phyloP scores from a whole-genome alignment of 2,113 vertebrate species.

The Dolichallabes microphthalmus region DNA sequence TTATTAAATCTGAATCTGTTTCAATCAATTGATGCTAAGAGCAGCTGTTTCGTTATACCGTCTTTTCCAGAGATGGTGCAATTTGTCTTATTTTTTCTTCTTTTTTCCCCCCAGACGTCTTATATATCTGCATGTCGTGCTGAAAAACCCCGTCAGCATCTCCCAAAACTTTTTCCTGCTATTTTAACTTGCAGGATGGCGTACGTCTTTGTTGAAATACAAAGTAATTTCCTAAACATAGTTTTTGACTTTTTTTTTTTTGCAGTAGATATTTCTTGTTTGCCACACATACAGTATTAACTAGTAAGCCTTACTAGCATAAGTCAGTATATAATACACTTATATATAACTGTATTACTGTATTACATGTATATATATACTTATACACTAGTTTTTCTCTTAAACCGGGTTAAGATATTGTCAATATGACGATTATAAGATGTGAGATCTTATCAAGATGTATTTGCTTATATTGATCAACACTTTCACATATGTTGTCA shows the following conservation, averaged over 20 bases:
- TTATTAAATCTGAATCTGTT: constrained; percentile 1
- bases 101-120: neutral
- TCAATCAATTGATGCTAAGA: constrained; percentile 16
- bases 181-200: neutral
- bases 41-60: neutral
- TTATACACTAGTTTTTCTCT: neutral
- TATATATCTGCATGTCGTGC: neutral
- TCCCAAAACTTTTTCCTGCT: neutral
- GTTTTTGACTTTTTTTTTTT: neutral
- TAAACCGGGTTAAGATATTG: neutral
- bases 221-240: neutral
- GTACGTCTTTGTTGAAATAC: neutral
- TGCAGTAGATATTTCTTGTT: neutral
- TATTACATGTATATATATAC: neutral
- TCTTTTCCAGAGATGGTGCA: neutral
- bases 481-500: neutral
- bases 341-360: too few relatives aligned
- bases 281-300: neutral
- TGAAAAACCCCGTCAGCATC: neutral
- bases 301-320: neutral
- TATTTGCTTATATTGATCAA: neutral
- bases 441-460: neutral
- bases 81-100: neutral
- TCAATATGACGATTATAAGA: neutral
- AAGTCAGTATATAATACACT: too few relatives aligned